Percentiles rank a stretch among this genome's conserved stretches.
Conservation (phyloP, 2,113 vertebrate genomes). For the Brachionichthys hirsutus region DNA sequence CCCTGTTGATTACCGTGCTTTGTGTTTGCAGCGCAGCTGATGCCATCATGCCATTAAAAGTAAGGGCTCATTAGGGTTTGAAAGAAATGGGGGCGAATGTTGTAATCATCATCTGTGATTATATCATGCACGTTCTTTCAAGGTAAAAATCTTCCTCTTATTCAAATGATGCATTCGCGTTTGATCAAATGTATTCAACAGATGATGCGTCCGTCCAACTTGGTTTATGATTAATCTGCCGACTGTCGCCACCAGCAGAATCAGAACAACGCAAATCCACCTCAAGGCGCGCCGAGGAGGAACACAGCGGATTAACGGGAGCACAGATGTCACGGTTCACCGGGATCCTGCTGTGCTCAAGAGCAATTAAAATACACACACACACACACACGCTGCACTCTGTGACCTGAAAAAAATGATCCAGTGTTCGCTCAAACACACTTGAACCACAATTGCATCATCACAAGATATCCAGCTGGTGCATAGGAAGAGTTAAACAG, state of each 20-base stretch:
- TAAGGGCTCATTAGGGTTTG: constrained; percentile 7
- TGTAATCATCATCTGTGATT: neutral
- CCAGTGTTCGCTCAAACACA: constrained; percentile 20
- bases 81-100: constrained; percentile 4
- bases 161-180: no score
- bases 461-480: constrained; percentile 49
- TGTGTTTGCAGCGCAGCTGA: neutral
- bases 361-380: neutral
- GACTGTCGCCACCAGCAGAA: neutral
- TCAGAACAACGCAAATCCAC: neutral
- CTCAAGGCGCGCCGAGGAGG: constrained; percentile 11
- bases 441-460: constrained; percentile 56
- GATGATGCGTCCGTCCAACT: neutral
- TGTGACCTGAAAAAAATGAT: constrained; percentile 8
- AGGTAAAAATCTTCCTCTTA: no score
- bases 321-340: constrained; percentile 47
- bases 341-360: constrained; percentile 2
- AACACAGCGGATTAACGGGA: constrained; percentile 31
- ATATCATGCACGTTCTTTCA: neutral
- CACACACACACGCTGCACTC: constrained; percentile 4
- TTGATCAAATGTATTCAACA: neutral
- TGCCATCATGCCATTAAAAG: constrained; percentile 10
- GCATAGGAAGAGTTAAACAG: constrained; percentile 5
- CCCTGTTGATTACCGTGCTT: constrained; percentile 8
- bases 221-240: constrained; percentile 5